Conservation (phyloP, 2,888 invertebrate genomes). For the Yponomeuta sedellus region DNA sequence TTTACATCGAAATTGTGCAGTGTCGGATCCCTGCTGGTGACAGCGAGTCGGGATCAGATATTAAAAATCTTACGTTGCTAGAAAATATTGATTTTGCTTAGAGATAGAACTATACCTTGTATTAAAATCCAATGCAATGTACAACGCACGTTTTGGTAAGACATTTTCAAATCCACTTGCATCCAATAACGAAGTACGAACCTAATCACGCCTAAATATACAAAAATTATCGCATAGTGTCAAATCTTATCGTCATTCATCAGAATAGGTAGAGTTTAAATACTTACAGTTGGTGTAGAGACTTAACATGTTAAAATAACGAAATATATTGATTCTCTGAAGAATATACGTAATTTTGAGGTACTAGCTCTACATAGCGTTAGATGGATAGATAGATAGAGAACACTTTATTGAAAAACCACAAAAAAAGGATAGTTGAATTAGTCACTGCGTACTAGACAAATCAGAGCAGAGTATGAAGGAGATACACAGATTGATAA, state of each 20-base stretch:
- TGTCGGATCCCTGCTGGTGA: not conserved
- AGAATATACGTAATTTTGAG: no score
- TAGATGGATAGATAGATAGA: no score
- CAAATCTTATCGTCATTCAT: conserved; percentile 25
- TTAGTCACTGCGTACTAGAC: no score
- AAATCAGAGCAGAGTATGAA: no score
- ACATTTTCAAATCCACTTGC: not conserved
- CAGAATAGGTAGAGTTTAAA: no score
- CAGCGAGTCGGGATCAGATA: not conserved
- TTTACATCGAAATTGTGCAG: conserved; percentile 36
- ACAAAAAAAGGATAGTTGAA: no score
- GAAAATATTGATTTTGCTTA: not conserved
- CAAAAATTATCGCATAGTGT: conserved; percentile 29
- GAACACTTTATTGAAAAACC: no score
- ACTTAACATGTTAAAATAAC: no score
- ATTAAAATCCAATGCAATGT: not conserved
- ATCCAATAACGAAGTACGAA: not conserved
- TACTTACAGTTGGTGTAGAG: no score
- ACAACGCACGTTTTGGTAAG: not conserved
- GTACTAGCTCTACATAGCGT: no score
- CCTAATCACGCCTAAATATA: conserved; percentile 21
- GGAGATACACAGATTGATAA: no score
- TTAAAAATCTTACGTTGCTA: not conserved
- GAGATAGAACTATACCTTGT: not conserved
- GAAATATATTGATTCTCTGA: no score